Evolutionary conservation across 2,888 invertebrate species (phyloP), one percentile per base, ranked within the genome.

Genomic region (Bellardia bayeri): DNA sequence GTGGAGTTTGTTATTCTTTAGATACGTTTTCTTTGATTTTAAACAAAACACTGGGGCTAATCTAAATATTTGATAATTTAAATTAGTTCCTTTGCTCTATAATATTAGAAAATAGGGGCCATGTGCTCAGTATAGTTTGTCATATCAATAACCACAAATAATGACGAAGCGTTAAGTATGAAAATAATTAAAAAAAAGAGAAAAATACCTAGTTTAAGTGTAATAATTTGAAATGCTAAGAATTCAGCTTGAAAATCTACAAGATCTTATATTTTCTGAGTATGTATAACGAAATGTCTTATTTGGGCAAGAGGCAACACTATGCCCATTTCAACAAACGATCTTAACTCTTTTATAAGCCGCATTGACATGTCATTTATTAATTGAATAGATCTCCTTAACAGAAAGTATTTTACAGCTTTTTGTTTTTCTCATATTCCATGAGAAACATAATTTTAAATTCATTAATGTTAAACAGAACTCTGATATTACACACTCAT

Each of bases 41-140:
- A n/a, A 51, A 13, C n/a, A 45, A 79, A 79, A 79, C 69, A 79
- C 61, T 58, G 14, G 9, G 16, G 79, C 69, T 61, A 69, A 69
- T 79, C 56, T 69, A 79, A 79, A 79, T 79, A 69, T 76, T 76
- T 76, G 63, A 76, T 51, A 61, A 76, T 54, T 63, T 64, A n/a
- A 68, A 54, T 56, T 68, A 8, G 45, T 58, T 69, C 49, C n/a
- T 33, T 76, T 54, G 2, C 37, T 45, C 9, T 45, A 37, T 58
- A 49, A 49, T 66, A 30, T 1, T 23, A 11, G n/a, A 30, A 37
- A 61, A n/a, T 16, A 49, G 42, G 71, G 58, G 79, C 79, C 84
- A 84, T 79, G 66, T 84, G 84, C 58, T 49, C 45, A 58, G 11
- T 51, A 51, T 79, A 66, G 49, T 79, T 79, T 84, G 78, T 74